Evolutionary conservation across 2,888 invertebrate species (phyloP), one percentile per base, ranked within the genome.

Genomic region (Oligia strigilis): DNA sequence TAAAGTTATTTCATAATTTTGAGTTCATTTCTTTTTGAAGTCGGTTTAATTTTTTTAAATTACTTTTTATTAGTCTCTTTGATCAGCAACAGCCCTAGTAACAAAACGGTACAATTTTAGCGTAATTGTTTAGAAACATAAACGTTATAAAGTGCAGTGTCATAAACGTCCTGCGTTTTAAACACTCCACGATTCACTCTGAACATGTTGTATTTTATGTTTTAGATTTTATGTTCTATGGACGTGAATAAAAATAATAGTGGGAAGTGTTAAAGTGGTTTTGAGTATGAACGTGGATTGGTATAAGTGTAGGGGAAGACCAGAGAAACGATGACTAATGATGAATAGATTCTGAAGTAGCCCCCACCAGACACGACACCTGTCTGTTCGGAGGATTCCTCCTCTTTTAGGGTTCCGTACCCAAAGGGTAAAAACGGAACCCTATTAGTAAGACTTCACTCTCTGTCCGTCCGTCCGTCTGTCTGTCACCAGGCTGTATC

Each of bases 61-160:
- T n/a, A n/a, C n/a, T n/a, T n/a, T n/a, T n/a, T n/a, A n/a, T n/a
- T 29, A 29, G 1, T 9, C 0, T 14, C 1, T 4, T 5, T 4
- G 0, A 40, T 3, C 3, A n/a, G 75, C 8, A 40, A 0, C 87
- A 88, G 23, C 87, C 88, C 81, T 88, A 74, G n/a, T 46, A 72
- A 29, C 14, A 64, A 52, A 62, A 81, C 78, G 74, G 46, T 52
- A 78, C 78, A 89, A 83, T 82, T 89, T 85, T 75, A 87, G 73
- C 77, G 66, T 87, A 85, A 88, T 88, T 89, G 80, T 80, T 88
- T 89, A 82, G 87, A 85, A 78, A 83, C 75, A 71, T 79, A 85
- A 89, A 84, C 17, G 81, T 55, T 87, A 71, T 88, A 79, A 88
- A 88, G 75, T 80, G 79, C 73, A 77, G 77, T 81, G 80, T 87